phyloP scores from a whole-genome alignment of 2,797 vertebrate species.

The Chelonia mydas region DNA sequence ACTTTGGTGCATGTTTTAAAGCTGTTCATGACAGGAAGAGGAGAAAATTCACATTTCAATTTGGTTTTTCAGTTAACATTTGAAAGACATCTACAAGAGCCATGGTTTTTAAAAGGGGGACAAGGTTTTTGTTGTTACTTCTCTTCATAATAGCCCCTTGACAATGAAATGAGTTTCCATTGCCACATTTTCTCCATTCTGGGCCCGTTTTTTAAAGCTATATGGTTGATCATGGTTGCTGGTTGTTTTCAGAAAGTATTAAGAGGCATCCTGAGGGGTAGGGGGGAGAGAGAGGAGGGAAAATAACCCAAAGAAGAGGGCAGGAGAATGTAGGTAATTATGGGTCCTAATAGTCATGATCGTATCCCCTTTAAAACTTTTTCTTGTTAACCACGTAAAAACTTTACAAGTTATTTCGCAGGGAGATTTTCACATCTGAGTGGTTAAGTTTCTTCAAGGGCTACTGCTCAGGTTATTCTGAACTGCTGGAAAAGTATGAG shows the following conservation, averaged over 20 bases:
- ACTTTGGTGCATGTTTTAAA: constrained; percentile 21
- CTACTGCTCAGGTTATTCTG: neutral
- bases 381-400: neutral
- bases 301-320: neutral
- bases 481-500: neutral
- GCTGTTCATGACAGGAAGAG: neutral
- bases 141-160: neutral
- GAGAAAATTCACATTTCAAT: neutral
- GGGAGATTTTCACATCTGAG: neutral
- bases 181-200: rapidly evolving
- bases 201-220: neutral
- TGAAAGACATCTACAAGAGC: neutral
- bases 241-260: neutral
- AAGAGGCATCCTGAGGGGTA: neutral
- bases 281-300: neutral
- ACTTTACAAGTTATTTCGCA: neutral
- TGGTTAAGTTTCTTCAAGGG: neutral
- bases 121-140: neutral
- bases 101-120: neutral
- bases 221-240: neutral
- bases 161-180: neutral
- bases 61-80: constrained; percentile 6
- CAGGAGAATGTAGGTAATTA: neutral
- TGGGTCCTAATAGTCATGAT: neutral
- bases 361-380: neutral